Conservation (phyloP, 2,888 invertebrate species). For the Cantharis rustica region DNA sequence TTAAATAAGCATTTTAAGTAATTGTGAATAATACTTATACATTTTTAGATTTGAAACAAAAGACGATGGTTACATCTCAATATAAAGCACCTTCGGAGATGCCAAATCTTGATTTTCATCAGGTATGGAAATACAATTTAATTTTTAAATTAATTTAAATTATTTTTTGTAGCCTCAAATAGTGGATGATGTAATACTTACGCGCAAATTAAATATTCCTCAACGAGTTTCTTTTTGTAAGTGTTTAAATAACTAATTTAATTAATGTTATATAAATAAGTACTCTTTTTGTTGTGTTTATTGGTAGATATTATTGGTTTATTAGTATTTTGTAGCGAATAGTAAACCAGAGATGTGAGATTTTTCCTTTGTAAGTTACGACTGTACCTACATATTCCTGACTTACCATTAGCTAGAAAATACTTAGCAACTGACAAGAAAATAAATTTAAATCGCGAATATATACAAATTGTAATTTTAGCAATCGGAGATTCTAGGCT, state of each 20-base stretch:
- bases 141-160: not conserved
- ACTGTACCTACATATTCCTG: too few relatives aligned
- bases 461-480: not conserved
- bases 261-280: not conserved
- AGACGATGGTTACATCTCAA: not conserved
- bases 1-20: not conserved
- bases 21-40: not conserved
- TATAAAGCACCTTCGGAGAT: not conserved
- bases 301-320: too few relatives aligned
- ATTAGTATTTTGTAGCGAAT: too few relatives aligned
- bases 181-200: not conserved
- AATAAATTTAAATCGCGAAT: not conserved
- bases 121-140: not conserved
- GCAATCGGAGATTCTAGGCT: not conserved
- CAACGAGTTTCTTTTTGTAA: not conserved
- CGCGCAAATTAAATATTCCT: not conserved
- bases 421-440: too few relatives aligned
- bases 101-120: not conserved
- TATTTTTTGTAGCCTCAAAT: not conserved
- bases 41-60: not conserved
- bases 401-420: too few relatives aligned
- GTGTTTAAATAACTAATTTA: not conserved
- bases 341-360: too few relatives aligned
- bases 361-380: too few relatives aligned
- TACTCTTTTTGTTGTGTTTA: too few relatives aligned